Percentiles rank a stretch among this genome's conserved stretches.
Evolutionary conservation across 2,113 vertebrate species (phyloP).

Genomic region (Paedocypris sp.): DNA sequence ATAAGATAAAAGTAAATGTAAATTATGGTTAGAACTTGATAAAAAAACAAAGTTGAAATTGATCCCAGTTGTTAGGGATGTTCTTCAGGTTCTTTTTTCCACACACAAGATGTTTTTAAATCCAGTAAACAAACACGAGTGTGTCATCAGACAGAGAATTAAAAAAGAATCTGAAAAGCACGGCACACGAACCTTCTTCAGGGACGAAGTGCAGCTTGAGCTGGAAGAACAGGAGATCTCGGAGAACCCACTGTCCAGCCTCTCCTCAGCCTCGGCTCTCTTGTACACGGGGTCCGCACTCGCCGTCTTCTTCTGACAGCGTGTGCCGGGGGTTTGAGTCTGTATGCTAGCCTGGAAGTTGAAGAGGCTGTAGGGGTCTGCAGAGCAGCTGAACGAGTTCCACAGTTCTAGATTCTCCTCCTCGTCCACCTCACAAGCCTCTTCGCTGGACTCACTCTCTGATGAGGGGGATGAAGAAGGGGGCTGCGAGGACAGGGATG

Average conservation of each 20-base stretch:
- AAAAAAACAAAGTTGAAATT: too few species aligned
- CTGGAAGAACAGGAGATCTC: slow-evolving; percentile 23
- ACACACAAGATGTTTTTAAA: too few species aligned
- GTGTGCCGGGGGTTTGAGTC: slow-evolving; percentile 39
- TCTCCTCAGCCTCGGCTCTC: slow-evolving; percentile 44
- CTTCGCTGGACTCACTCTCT: slow-evolving; percentile 44
- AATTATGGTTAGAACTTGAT: too few species aligned
- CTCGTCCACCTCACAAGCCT: slow-evolving; percentile 66
- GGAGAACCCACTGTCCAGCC: slow-evolving; percentile 46
- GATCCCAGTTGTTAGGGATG: too few species aligned
- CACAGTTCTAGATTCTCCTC: slow-evolving; percentile 68
- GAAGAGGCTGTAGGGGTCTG: slow-evolving; percentile 81
- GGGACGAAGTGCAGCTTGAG: not conserved
- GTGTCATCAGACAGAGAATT: not conserved
- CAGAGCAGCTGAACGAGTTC: slow-evolving; percentile 71
- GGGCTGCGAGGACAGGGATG: slow-evolving; percentile 13
- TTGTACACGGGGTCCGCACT: slow-evolving; percentile 28
- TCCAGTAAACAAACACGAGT: not conserved
- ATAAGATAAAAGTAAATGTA: too few species aligned
- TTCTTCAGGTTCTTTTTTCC: too few species aligned
- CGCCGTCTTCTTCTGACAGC: not conserved
- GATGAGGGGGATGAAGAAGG: slow-evolving; percentile 4
- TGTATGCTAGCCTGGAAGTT: slow-evolving; percentile 77
- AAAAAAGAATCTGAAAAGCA: not conserved
- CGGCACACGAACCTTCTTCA: slow-evolving; percentile 52